Evolutionary conservation across 2,888 invertebrate species (phyloP).

Genomic region (Lamproptera curius): DNA sequence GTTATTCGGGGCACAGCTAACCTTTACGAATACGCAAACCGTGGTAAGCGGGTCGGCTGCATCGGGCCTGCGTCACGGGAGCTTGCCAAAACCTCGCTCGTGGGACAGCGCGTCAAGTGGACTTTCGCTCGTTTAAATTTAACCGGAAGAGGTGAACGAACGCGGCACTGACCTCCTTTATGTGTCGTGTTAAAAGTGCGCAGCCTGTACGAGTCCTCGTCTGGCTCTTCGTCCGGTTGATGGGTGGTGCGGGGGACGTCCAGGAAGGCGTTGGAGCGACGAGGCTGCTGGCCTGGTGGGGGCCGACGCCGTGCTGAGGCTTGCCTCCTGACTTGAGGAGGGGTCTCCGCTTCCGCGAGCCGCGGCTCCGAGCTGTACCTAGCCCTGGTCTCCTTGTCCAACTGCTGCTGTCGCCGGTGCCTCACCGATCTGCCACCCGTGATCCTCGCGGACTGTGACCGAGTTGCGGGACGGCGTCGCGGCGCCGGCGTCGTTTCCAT

Average conservation of each 20-base stretch:
- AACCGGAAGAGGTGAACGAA: conserved; percentile 59
- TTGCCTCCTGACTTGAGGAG: conserved; percentile 81
- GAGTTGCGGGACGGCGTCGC: conserved; percentile 82
- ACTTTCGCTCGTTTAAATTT: conserved; percentile 50
- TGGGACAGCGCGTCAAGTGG: background rate
- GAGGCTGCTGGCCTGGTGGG: conserved; percentile 69
- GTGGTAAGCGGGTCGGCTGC: conserved; percentile 17
- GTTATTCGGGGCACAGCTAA: conserved; percentile 48
- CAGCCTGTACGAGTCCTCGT: conserved; percentile 93
- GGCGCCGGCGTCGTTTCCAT: conserved; percentile 77
- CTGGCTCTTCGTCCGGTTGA: conserved; percentile 80
- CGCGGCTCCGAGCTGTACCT: conserved; percentile 83
- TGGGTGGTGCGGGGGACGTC: conserved; percentile 78
- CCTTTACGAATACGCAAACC: conserved; percentile 39
- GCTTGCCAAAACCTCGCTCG: conserved; percentile 50
- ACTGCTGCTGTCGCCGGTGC: conserved; percentile 66
- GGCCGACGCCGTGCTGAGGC: conserved; percentile 79
- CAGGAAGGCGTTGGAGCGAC: conserved; percentile 84
- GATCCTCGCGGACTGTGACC: conserved; percentile 86
- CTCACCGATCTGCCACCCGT: conserved; percentile 81
- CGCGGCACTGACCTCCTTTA: conserved; percentile 86
- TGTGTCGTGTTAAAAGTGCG: conserved; percentile 95
- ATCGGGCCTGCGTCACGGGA: conserved; percentile 19
- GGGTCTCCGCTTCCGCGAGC: conserved; percentile 81
- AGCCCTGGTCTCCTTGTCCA: conserved; percentile 74